Evolutionary conservation across 1,140 invertebrate genomes (phyloP), one percentile per base, ranked within the genome.

Genomic region (Bombus haemorrhoidalis): DNA sequence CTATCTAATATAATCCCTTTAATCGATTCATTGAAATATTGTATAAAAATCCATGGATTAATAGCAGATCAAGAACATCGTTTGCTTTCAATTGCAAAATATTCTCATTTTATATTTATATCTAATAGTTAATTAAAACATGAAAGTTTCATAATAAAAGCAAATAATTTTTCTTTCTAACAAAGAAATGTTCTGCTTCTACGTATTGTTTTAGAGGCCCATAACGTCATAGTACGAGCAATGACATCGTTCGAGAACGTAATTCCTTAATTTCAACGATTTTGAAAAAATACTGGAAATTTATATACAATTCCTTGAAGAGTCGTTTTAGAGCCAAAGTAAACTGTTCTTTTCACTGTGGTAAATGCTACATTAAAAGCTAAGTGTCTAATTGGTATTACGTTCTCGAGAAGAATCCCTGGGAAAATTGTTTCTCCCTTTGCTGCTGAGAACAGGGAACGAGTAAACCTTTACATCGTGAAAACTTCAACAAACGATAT

Each of bases 301-400:
- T 39, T 69, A 25, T 25, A 39, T 39, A 69, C 37, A 39, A 39
- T 69, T 69, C 25, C 68, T 28, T 39, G 4, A 25, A 37, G 37
- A 25, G 68, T 69, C 22, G 68, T 69, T 69, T 32, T 22, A 3
- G 6, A 37, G 66, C 18, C 12, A 39, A 28, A 69, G 68, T 69
- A 39, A 69, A 28, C 22, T 69, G 68, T 69, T 39, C 68, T 69
- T 69, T 69, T 37, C 37, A 12, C 22, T 28, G 34, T 39, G 0
- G 34, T 69, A 69, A 69, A 28, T 69, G 68, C 34, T 39, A 39
- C 34, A 37, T 69, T 69, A 69, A 69, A 69, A 39, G 68, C 34
- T 69, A 39, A 69, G 34, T 28, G 68, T 69, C 22, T 69, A 69
- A 69, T 69, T 69, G 68, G 68, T 37, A 37, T 39, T 69, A 69